Evolutionary conservation across 2,888 invertebrate species (phyloP).

Genomic region (Calliphora vomitoria): DNA sequence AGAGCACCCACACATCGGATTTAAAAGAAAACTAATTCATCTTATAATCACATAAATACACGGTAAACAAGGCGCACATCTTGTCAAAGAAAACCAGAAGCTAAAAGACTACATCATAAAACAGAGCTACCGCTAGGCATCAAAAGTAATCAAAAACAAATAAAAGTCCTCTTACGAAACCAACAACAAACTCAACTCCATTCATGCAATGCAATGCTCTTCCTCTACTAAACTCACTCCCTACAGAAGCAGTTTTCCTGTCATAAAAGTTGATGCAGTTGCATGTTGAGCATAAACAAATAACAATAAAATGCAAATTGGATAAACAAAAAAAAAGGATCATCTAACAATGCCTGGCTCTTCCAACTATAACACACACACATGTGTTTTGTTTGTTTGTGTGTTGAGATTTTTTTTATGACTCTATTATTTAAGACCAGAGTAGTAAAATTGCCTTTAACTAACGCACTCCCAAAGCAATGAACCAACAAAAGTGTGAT

Average conservation of each 20-base stretch:
- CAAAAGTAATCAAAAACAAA: constrained; percentile 72
- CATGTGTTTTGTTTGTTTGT: constrained; percentile 33
- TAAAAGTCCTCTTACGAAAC: constrained; percentile 68
- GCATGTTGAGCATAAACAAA: constrained; percentile 58
- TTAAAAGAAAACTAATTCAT: constrained; percentile 27
- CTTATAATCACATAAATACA: constrained; percentile 8
- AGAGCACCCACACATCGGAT: constrained; percentile 33
- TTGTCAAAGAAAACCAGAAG: constrained; percentile 10
- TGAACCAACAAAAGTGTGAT: constrained; percentile 64
- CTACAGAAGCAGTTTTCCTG: constrained; percentile 27
- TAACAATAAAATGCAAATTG: constrained; percentile 65
- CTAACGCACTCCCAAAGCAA: constrained; percentile 40
- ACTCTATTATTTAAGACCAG: constrained; percentile 57
- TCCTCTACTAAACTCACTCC: constrained; percentile 17
- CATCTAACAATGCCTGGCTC: constrained; percentile 48
- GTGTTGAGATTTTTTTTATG: constrained; percentile 51
- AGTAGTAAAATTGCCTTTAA: constrained; percentile 37
- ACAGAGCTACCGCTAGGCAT: constrained; percentile 51
- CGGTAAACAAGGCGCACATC: neutral
- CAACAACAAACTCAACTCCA: constrained; percentile 58
- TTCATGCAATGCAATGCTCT: neutral
- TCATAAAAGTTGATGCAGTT: constrained; percentile 12
- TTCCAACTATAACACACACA: constrained; percentile 18
- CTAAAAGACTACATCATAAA: constrained; percentile 35
- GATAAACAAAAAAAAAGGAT: constrained; percentile 72